Percentiles rank a stretch among this genome's conserved stretches.
Evolutionary conservation across 2,113 vertebrate genomes (phyloP).

Genomic region (Nipponia nippon): DNA sequence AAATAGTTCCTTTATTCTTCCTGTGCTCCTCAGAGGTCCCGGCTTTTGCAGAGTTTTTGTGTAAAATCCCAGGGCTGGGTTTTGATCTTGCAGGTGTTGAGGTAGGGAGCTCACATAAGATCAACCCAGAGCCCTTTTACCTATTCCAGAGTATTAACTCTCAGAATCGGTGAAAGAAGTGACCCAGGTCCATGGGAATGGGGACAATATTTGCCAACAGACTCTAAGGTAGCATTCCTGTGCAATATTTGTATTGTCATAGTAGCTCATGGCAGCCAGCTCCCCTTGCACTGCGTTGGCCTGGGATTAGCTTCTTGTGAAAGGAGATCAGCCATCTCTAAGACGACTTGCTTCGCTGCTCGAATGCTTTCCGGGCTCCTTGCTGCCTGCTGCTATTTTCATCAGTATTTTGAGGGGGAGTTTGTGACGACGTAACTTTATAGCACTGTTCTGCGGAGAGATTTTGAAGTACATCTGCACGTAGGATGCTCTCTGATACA

Average conservation of each 20-base stretch:
- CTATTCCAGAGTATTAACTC: background rate
- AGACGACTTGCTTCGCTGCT: background rate
- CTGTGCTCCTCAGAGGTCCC: fast-evolving
- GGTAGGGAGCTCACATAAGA: background rate
- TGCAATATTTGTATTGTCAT: background rate
- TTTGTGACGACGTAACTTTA: background rate
- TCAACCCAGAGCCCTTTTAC: background rate
- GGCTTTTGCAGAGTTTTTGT: background rate
- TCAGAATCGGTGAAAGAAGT: background rate
- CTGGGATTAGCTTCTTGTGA: background rate
- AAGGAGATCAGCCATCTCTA: background rate
- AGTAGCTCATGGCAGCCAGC: background rate
- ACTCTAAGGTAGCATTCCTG: background rate
- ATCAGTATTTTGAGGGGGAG: background rate
- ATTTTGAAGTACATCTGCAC: background rate
- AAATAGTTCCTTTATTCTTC: background rate
- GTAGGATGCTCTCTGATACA: background rate
- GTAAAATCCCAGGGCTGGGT: background rate
- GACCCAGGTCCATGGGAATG: fast-evolving
- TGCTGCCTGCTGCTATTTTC: background rate
- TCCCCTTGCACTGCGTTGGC: background rate
- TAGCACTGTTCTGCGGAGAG: background rate
- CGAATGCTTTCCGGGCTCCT: fast-evolving
- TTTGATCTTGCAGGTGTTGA: background rate
- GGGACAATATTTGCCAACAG: background rate